Evolutionary conservation across 2,113 vertebrate genomes (phyloP).

Genomic region (Clarias macrocephalus): DNA sequence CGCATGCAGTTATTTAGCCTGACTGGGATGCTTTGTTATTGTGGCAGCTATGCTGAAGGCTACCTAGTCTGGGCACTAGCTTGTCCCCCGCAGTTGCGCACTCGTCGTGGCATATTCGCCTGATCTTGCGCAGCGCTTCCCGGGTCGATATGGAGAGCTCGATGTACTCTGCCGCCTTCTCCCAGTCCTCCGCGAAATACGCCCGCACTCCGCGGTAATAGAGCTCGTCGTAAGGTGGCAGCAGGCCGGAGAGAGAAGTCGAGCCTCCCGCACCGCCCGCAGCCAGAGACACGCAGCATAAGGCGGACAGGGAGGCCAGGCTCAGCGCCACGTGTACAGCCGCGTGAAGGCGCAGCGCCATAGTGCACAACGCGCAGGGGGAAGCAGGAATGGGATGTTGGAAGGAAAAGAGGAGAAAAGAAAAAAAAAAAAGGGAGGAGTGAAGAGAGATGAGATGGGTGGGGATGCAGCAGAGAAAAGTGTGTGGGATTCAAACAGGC

Average conservation of each 20-base stretch:
- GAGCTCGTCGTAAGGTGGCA: slow-evolving; percentile 78
- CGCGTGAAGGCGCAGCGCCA: slow-evolving; percentile 62
- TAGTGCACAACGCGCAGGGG: slow-evolving; percentile 51
- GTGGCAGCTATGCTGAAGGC: neutral
- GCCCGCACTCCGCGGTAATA: slow-evolving; percentile 86
- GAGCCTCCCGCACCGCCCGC: slow-evolving; percentile 33
- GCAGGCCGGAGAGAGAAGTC: slow-evolving; percentile 40
- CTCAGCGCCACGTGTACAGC: slow-evolving; percentile 75
- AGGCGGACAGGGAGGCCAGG: slow-evolving; percentile 19
- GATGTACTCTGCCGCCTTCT: slow-evolving; percentile 79
- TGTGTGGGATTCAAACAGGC: neutral
- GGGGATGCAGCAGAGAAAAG: neutral
- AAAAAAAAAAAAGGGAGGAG: neutral
- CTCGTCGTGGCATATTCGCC: slow-evolving; percentile 69
- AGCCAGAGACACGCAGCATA: neutral
- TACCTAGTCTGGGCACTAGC: slow-evolving; percentile 57
- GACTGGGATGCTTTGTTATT: neutral
- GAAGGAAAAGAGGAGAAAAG: neutral
- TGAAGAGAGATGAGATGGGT: neutral
- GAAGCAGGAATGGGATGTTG: slow-evolving; percentile 56
- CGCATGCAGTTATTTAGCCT: neutral
- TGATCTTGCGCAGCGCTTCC: slow-evolving; percentile 66
- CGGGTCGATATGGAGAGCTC: slow-evolving; percentile 80
- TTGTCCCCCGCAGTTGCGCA: slow-evolving; percentile 63
- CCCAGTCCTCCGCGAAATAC: slow-evolving; percentile 83